Conservation (phyloP, 1,140 invertebrate genomes). For the Apis florea region DNA sequence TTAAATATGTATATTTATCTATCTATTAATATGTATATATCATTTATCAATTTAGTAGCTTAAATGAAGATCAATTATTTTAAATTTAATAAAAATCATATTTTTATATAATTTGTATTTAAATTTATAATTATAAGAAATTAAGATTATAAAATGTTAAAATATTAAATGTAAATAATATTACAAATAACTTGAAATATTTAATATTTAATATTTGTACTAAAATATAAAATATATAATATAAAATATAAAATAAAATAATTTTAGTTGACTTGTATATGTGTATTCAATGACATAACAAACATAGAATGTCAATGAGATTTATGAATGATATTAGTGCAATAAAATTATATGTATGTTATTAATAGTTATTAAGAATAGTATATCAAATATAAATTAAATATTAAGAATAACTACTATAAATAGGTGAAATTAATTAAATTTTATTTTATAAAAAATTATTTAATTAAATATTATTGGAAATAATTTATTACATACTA, state of each 20-base stretch:
- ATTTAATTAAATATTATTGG: background rate
- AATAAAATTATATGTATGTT: background rate
- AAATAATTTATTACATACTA: too few species aligned
- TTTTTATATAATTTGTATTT: background rate
- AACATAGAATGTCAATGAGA: conserved; percentile 25
- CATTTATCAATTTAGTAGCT: background rate
- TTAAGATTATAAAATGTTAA: too few species aligned
- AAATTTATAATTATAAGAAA: background rate
- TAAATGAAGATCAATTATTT: background rate
- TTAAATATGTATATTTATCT: too few species aligned
- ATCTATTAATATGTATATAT: background rate
- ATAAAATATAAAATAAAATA: background rate
- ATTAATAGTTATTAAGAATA: background rate
- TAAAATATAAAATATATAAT: background rate
- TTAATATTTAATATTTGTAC: too few species aligned
- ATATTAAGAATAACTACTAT: background rate
- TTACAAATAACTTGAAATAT: background rate
- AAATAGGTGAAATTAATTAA: background rate
- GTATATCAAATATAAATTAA: too few species aligned
- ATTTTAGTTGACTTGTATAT: background rate
- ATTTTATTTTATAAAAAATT: background rate
- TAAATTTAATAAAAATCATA: background rate
- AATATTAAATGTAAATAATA: background rate
- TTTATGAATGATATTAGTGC: conserved; percentile 27
- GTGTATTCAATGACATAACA: background rate